A percentile compares a stretch with the other conserved stretches of the same genome.
Conservation (phyloP, 2,113 vertebrate species). For the Melospiza georgiana region DNA sequence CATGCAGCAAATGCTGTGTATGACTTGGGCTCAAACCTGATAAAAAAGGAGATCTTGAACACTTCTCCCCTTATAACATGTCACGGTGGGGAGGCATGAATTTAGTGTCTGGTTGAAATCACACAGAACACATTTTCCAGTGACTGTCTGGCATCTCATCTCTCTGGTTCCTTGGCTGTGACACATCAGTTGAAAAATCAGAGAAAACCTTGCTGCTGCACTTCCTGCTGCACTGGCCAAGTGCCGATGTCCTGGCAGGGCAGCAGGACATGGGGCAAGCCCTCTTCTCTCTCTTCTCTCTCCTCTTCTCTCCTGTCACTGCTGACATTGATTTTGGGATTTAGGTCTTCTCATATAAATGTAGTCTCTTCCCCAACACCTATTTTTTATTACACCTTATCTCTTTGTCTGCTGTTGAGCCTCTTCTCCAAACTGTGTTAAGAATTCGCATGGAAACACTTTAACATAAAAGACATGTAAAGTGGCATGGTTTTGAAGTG, state of each 20-base stretch:
- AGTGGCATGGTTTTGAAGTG: not conserved
- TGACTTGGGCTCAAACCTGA: not conserved
- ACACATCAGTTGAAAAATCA: not conserved
- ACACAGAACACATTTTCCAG: not conserved
- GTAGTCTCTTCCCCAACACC: not conserved
- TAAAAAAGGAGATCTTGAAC: not conserved
- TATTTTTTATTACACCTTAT: not conserved
- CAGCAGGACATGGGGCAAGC: rapidly evolving
- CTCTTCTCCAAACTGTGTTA: not conserved
- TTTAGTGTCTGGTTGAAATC: not conserved
- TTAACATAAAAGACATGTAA: not conserved
- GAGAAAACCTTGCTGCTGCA: not conserved
- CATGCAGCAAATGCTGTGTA: not conserved
- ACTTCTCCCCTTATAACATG: not conserved
- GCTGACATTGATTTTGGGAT: not conserved
- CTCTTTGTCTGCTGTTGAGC: not conserved
- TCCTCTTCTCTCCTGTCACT: not conserved
- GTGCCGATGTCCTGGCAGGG: not conserved
- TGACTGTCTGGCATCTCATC: not conserved
- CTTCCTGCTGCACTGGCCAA: not conserved
- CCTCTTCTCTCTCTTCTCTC: not conserved
- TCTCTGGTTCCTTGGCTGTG: not conserved
- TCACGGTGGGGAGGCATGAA: not conserved
- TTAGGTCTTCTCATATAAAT: not conserved
- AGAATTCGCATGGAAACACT: not conserved